These are phyloP conservation scores for Cariama cristata DNA, from an alignment of 2,113 vertebrate genomes.

Conservation along the genomic window DNA sequence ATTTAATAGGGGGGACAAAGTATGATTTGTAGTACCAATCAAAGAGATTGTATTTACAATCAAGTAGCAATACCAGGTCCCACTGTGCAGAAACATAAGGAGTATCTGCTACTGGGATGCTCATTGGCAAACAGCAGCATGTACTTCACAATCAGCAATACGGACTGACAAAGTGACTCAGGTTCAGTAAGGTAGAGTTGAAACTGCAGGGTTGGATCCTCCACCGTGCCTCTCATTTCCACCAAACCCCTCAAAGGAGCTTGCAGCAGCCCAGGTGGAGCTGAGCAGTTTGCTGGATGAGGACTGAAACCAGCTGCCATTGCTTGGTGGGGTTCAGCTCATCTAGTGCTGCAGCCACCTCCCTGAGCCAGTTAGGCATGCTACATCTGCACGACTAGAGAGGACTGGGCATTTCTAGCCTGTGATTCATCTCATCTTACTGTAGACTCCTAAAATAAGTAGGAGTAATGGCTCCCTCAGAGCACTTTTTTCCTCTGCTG, in stretches of 20 bases:
- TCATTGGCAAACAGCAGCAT: not conserved
- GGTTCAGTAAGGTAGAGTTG: not conserved
- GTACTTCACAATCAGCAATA: fast-evolving
- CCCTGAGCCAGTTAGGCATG: fast-evolving
- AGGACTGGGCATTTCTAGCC: not conserved
- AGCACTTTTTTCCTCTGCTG: not conserved
- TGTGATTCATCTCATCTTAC: not conserved
- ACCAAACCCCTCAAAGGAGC: not conserved
- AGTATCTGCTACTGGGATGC: not conserved
- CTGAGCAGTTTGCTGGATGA: not conserved
- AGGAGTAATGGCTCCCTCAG: not conserved
- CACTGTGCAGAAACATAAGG: not conserved
- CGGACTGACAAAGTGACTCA: fast-evolving
- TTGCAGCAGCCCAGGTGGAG: not conserved
- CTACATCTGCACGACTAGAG: not conserved
- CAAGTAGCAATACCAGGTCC: fast-evolving
- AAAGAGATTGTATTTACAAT: not conserved
- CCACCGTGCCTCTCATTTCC: not conserved
- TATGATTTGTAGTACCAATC: not conserved
- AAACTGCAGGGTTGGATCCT: not conserved
- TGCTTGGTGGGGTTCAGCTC: not conserved
- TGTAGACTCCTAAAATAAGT: not conserved
- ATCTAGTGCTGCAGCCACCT: not conserved
- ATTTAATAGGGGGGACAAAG: fast-evolving
- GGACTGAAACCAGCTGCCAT: not conserved